phyloP scores from a whole-genome alignment of 2,888 invertebrate genomes.

The Plusia festucae region DNA sequence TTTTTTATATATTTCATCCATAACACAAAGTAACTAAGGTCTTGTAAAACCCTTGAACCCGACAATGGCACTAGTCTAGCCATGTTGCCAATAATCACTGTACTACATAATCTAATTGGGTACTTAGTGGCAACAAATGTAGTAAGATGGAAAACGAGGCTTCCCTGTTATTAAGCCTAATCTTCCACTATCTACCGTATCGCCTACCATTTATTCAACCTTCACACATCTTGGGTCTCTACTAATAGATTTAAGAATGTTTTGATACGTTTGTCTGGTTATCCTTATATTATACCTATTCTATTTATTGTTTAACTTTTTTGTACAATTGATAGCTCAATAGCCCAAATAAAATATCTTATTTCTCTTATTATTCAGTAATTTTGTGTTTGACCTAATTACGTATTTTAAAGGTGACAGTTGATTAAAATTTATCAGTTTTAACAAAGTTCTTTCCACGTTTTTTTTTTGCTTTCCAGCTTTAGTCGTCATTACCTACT shows the following conservation, averaged over 20 bases:
- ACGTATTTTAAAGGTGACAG: too few relatives aligned
- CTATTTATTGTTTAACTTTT: background rate
- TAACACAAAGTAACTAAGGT: background rate
- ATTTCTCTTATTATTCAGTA: too few relatives aligned
- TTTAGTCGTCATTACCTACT: too few relatives aligned
- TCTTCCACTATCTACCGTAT: slow-evolving; percentile 20
- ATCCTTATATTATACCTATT: background rate
- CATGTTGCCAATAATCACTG: slow-evolving; percentile 2
- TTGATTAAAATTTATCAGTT: too few relatives aligned
- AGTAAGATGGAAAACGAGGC: slow-evolving; percentile 10
- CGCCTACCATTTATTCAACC: slow-evolving; percentile 34
- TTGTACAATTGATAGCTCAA: background rate
- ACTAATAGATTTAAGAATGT: background rate
- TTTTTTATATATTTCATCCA: background rate
- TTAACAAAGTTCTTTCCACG: too few relatives aligned
- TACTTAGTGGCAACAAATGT: slow-evolving; percentile 37
- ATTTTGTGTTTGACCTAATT: too few relatives aligned
- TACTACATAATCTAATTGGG: slow-evolving; percentile 30
- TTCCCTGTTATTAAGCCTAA: slow-evolving; percentile 46
- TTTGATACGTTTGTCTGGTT: slow-evolving; percentile 5
- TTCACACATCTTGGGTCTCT: slow-evolving; percentile 20
- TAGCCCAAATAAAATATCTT: too few relatives aligned
- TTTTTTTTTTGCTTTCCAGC: too few relatives aligned
- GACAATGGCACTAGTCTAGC: background rate
- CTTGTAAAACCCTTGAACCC: background rate